Evolutionary conservation across 2,888 invertebrate genomes (phyloP).

Genomic region (Xanthorhoe designata): DNA sequence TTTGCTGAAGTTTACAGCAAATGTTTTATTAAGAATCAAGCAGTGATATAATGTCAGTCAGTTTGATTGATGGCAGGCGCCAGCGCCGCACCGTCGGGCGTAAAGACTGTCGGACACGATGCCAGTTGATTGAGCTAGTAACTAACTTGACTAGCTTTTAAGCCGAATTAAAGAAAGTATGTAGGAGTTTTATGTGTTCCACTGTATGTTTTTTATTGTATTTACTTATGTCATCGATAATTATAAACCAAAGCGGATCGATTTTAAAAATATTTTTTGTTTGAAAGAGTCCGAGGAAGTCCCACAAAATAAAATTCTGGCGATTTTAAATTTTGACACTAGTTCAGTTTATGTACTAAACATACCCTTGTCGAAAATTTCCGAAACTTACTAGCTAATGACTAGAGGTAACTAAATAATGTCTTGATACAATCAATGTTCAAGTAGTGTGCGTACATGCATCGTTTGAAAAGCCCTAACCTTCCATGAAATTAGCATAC

Average conservation of each 20-base stretch:
- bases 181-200: too few relatives aligned
- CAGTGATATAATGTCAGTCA: constrained; percentile 68
- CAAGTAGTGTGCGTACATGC: constrained; percentile 1
- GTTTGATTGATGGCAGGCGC: constrained; percentile 70
- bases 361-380: not conserved
- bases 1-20: constrained; percentile 50
- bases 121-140: constrained; percentile 17
- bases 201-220: too few relatives aligned
- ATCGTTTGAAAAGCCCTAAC: constrained; percentile 27
- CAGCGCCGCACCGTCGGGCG: constrained; percentile 25
- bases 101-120: constrained; percentile 21
- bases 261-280: too few relatives aligned
- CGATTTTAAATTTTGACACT: too few relatives aligned
- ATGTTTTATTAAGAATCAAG: constrained; percentile 62
- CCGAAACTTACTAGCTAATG: not conserved
- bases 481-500: constrained; percentile 49
- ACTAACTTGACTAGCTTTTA: not conserved
- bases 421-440: not conserved
- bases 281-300: too few relatives aligned
- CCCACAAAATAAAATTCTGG: too few relatives aligned
- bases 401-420: too few relatives aligned
- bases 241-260: too few relatives aligned
- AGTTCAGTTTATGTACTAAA: too few relatives aligned
- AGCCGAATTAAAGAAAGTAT: too few relatives aligned
- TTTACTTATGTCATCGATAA: too few relatives aligned